These are phyloP conservation scores for Marasmarcha lunaedactyla DNA, from an alignment of 2,888 invertebrate genomes.

Conservation along the genomic window DNA sequence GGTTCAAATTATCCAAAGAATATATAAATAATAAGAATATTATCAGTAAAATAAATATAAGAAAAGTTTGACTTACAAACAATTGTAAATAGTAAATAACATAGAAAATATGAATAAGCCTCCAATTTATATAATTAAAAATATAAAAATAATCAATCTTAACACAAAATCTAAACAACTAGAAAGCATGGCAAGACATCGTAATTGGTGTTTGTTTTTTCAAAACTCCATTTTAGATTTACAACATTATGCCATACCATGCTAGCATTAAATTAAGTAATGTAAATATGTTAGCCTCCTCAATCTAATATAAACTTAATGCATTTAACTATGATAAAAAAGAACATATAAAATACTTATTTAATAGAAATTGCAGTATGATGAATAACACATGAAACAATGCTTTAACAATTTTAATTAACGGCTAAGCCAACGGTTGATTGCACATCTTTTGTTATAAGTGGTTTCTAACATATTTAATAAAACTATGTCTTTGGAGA, in stretches of 20 bases:
- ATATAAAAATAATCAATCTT: background rate
- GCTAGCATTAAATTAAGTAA: too few species aligned
- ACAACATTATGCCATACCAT: too few species aligned
- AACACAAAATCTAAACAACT: too few species aligned
- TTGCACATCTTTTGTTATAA: slow-evolving; percentile 50
- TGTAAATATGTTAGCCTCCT: too few species aligned
- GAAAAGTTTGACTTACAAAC: slow-evolving; percentile 39
- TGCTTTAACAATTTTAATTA: background rate
- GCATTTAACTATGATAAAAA: too few species aligned
- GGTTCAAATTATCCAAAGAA: too few species aligned
- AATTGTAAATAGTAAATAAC: slow-evolving; percentile 64
- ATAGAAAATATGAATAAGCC: slow-evolving; percentile 30
- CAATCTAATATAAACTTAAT: too few species aligned
- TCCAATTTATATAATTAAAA: slow-evolving; percentile 38
- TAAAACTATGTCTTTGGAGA: slow-evolving; percentile 39
- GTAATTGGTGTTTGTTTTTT: too few species aligned
- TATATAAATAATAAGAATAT: too few species aligned
- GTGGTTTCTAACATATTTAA: slow-evolving; percentile 2
- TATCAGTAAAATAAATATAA: slow-evolving; percentile 24
- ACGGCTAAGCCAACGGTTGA: slow-evolving; percentile 59
- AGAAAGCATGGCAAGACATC: too few species aligned
- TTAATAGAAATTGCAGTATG: background rate
- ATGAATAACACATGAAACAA: background rate
- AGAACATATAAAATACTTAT: too few species aligned
- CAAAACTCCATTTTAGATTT: too few species aligned